Evolutionary conservation across 2,113 vertebrate species (phyloP).

Genomic region (Oreotrochilus melanogaster): DNA sequence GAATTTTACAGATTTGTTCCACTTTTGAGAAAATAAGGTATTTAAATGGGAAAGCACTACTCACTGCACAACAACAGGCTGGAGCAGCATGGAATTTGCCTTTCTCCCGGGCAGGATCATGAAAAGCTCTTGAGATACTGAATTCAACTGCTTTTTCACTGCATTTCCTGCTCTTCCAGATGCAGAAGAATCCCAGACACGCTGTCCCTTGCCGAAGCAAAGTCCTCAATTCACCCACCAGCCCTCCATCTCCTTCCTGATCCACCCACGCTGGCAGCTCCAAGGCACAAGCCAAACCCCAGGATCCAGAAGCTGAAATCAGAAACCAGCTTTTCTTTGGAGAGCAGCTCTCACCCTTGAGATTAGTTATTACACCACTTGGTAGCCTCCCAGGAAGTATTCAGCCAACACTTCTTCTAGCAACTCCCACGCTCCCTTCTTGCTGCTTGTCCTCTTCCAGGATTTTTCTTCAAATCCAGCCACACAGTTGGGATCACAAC

Average conservation of each 20-base stretch:
- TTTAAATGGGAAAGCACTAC: not conserved
- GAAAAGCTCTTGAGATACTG: not conserved
- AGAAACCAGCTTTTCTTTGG: not conserved
- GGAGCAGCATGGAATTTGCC: not conserved
- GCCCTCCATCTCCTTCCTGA: not conserved
- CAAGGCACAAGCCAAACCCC: not conserved
- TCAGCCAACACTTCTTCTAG: not conserved
- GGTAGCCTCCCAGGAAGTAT: not conserved
- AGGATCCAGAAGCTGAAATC: not conserved
- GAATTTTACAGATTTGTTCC: not conserved
- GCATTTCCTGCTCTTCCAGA: not conserved
- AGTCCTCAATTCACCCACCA: not conserved
- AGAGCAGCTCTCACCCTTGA: not conserved
- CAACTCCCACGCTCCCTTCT: accelerated
- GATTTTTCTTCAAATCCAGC: not conserved
- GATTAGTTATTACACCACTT: not conserved
- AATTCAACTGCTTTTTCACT: not conserved
- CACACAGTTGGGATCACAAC: accelerated
- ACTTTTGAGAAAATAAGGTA: not conserved
- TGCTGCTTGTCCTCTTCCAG: not conserved
- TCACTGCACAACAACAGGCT: not conserved
- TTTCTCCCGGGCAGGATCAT: not conserved
- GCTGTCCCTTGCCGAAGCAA: not conserved
- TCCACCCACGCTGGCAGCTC: not conserved
- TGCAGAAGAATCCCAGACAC: not conserved